Percentiles rank a stretch among this genome's conserved stretches.
phyloP scores from a whole-genome alignment of 30 jellyfish, hydroid and myxozoan species.

The Cassiopea xamachana region DNA sequence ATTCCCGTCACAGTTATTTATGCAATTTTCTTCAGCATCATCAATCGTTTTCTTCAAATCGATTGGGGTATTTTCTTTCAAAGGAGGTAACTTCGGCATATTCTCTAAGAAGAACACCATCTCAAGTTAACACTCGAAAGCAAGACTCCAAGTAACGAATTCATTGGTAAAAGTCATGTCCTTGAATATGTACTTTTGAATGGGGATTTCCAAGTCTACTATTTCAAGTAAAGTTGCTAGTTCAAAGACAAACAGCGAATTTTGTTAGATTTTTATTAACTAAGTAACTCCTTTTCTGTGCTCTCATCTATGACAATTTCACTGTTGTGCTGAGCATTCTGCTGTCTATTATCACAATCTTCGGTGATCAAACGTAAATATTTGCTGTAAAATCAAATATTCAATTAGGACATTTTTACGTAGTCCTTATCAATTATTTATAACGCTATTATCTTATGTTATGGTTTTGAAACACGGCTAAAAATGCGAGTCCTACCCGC shows the following conservation, averaged over 20 bases:
- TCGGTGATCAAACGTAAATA: neutral
- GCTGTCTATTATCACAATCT: neutral
- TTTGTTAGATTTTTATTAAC: neutral
- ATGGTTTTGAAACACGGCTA: neutral
- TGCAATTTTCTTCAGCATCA: neutral
- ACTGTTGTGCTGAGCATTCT: neutral
- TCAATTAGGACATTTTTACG: slow-evolving; percentile 19
- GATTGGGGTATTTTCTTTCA: neutral
- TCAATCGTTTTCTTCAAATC: neutral
- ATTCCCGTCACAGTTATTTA: neutral
- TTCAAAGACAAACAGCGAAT: neutral
- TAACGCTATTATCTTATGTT: neutral
- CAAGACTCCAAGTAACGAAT: neutral
- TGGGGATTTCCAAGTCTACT: neutral
- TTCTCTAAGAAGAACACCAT: neutral
- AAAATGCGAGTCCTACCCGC: neutral
- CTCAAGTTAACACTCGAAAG: neutral
- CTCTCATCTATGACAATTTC: neutral
- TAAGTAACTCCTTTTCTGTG: neutral
- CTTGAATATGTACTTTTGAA: neutral
- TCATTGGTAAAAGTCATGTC: too few relatives aligned
- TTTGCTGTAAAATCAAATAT: slow-evolving; percentile 17
- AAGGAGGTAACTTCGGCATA: neutral
- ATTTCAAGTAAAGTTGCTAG: neutral
- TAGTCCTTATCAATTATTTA: slow-evolving; percentile 12